Conservation (phyloP, 2,113 vertebrate species). For the Aphyosemion australe region DNA sequence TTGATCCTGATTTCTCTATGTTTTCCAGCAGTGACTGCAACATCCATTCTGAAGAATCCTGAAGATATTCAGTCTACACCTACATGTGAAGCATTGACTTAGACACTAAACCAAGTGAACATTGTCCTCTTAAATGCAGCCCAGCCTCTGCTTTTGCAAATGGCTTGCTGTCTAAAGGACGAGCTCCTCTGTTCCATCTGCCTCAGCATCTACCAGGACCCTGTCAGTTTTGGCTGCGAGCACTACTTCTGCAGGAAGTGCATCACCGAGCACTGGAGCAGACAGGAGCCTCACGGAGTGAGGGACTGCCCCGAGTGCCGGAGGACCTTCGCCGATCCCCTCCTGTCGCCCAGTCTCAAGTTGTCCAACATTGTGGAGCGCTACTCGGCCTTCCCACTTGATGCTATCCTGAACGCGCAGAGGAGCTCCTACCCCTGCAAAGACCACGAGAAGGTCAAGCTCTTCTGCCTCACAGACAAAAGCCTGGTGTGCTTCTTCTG, state of each 20-base stretch:
- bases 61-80: conserved; percentile 25
- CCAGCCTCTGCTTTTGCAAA: conserved; percentile 69
- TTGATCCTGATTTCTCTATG: conserved; percentile 9
- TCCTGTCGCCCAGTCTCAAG: conserved; percentile 94
- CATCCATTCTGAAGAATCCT: conserved; percentile 9
- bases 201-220: conserved; percentile 98
- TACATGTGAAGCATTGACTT: conserved; percentile 28
- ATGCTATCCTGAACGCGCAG: conserved; percentile 93
- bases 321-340: conserved; percentile 89
- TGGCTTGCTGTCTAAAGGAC: conserved; percentile 97
- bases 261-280: conserved; percentile 96
- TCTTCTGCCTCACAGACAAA: conserved; percentile 97
- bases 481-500: conserved; percentile 97
- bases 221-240: conserved; percentile 95
- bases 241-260: conserved; percentile 98
- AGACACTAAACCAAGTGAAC: conserved; percentile 46
- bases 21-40: conserved; percentile 40
- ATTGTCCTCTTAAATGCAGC: conserved; percentile 59
- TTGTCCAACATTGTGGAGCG: conserved; percentile 98
- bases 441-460: conserved; percentile 97
- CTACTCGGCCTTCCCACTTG: conserved; percentile 94
- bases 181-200: conserved; percentile 99
- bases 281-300: conserved; percentile 88
- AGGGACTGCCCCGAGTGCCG: conserved; percentile 96
- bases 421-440: conserved; percentile 92